A percentile compares a stretch with the other conserved stretches of the same genome.
Evolutionary conservation across 2,797 vertebrate species (phyloP).

Genomic region (Otus scops): DNA sequence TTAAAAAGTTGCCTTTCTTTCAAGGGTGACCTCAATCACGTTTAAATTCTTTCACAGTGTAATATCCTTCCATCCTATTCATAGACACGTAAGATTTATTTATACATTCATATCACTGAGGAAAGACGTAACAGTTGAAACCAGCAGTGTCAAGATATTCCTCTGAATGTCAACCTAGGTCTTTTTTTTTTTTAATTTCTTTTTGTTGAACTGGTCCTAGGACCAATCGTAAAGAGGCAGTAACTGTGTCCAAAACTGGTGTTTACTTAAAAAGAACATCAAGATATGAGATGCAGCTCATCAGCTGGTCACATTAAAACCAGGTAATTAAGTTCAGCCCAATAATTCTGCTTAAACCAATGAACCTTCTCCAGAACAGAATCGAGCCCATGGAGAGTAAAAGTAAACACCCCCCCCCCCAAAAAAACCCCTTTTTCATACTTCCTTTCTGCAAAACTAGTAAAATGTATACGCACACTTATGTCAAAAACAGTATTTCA

Average conservation of each 20-base stretch:
- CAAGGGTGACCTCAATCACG: background rate
- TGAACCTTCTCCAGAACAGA: background rate
- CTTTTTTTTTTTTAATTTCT: background rate
- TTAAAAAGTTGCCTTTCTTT: background rate
- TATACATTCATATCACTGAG: background rate
- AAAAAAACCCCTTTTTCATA: background rate
- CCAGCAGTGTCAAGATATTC: background rate
- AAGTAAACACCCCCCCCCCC: background rate
- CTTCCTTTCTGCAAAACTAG: background rate
- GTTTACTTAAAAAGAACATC: background rate
- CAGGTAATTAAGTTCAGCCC: background rate
- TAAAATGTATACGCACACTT: background rate
- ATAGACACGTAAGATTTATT: background rate
- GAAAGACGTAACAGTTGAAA: background rate
- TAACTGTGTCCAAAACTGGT: background rate
- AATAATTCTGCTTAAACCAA: background rate
- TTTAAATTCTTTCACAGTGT: background rate
- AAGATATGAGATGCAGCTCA: background rate
- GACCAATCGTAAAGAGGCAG: background rate
- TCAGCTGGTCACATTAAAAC: background rate
- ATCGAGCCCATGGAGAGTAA: background rate
- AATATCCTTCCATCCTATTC: background rate
- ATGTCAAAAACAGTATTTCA: background rate
- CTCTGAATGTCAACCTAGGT: background rate
- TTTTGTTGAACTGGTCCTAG: background rate